Evolutionary conservation across 1,140 invertebrate genomes (phyloP), one percentile per base, ranked within the genome.

Genomic region (Apocrypta bakeri): DNA sequence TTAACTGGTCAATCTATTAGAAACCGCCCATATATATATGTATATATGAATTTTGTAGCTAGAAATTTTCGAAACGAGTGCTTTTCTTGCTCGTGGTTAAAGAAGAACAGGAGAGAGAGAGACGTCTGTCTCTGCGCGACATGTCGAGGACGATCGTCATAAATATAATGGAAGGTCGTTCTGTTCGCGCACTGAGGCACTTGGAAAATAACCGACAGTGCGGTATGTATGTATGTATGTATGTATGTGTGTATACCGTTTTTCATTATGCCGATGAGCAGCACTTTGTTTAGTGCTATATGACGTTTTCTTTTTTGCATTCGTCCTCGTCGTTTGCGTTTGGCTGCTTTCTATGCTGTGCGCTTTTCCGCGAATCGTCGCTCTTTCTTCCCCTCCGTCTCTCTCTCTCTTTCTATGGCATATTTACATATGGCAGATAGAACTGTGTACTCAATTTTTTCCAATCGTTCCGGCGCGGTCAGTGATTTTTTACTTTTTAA

Each of bases 61-160:
- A 21, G 48, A 56, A 21, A 56, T 56, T 56, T 56, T 56, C 48
- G 48, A 56, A 56, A 21, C 48, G 48, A 3, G 48, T 56, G 6
- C n/a, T 56, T 14, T 56, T 21, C n/a, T 14, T 17, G 48, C 48
- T 2, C 48, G 17, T 21, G 42, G n/a, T 1, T 12, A 48, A 1
- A 2, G 42, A 48, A 12, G 42, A 48, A 17, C 12, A 48, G 21
- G 21, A 48, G 42, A 48, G 21, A 12, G 42, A 48, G 17, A 56
- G n/a, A 7, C 14, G 42, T 17, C 12, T 48, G 12, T 48, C 42
- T 48, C 12, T 17, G 12, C 61, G 14, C n/a, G 48, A 61, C 40
- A 73, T 56, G 42, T 77, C 61, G 74, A 66, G 61, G 74, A 40
- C 74, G 74, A 27, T 1, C 24, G n/a, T 48, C 71, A 37, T 29